phyloP scores from a whole-genome alignment of 2,797 vertebrate genomes.

The Meriones psammophilus region DNA sequence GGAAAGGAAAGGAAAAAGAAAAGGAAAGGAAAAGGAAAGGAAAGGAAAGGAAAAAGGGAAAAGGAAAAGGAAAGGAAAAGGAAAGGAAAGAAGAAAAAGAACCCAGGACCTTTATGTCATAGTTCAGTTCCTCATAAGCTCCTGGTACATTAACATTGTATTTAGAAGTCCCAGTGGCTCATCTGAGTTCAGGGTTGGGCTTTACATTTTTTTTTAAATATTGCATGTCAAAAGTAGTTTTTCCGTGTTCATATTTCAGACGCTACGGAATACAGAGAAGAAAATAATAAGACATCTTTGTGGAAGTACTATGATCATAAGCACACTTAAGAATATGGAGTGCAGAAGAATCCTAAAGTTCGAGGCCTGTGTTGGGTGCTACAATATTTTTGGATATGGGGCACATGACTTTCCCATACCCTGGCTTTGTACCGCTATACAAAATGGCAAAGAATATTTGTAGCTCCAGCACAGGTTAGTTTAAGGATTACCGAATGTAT shows the following conservation, averaged over 20 bases:
- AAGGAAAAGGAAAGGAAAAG: too few species aligned
- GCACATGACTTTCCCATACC: background rate
- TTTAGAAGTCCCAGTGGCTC: background rate
- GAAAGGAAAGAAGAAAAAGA: background rate
- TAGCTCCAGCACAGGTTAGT: background rate
- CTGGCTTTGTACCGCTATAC: background rate
- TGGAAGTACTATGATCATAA: background rate
- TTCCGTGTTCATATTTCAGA: background rate
- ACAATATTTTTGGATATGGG: background rate
- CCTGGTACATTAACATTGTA: background rate
- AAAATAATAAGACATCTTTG: background rate
- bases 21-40: background rate
- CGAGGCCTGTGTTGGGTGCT: background rate
- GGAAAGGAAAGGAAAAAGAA: accelerated
- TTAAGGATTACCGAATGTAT: background rate
- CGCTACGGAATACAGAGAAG: background rate
- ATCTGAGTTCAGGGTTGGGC: background rate
- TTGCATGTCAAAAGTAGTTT: background rate
- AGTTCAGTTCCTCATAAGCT: background rate
- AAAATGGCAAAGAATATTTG: background rate
- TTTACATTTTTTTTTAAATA: background rate
- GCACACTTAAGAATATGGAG: background rate
- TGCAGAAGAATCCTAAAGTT: background rate
- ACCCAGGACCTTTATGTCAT: background rate
- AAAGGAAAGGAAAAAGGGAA: too few species aligned